Base-by-base conservation (phyloP, 2,113 vertebrate genomes). In the Prinia subflava region DNA sequence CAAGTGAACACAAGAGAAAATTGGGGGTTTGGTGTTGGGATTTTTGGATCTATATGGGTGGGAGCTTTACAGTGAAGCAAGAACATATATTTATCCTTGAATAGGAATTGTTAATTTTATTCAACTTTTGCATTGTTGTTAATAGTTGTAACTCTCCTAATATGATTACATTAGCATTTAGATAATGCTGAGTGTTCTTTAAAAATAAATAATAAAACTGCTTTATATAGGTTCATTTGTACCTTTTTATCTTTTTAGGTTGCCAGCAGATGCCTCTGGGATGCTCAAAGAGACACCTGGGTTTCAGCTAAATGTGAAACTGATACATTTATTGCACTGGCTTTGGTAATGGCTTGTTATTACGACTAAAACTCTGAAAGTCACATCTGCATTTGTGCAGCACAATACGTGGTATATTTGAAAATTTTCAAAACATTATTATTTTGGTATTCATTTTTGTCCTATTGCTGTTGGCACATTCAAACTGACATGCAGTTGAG, bases 191-290 rank as follows among this genome's bases (percentile, higher is more conserved):
- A 19, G 6, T 59, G 13, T 50, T 95, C 21, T 64, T 89, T 33
- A 12, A 39, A 83, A 73, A 73, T 39, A 86, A 56, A 30, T 19
- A 71, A 4, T 44, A 41, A 67, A 79, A 4, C 27, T 44, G 17
- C 49, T 83, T 9, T n/a, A 9, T 53, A 23, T 44, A 60, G 57
- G 19, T 64, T 83, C 6, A 83, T 37, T 70, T 56, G 62, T 73
- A 59, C 10, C 64, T 76, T 77, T 71, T 94, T 63, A 93, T 76
- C 78, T 41, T 41, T 65, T 46, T 73, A 98, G 98, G 91, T 98
- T 76, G 97, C 95, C 95, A 98, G 98, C 95, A 97, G 97, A 84
- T 98, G 98, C 83, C 91, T 98, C 78, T 98, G 98, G 98, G 98
- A 98, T 47, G 83, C 22, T 47, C 37, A 97, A 0, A 97, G 97